Conservation (phyloP, 2,113 vertebrate genomes). For the Struthidea cinerea region DNA sequence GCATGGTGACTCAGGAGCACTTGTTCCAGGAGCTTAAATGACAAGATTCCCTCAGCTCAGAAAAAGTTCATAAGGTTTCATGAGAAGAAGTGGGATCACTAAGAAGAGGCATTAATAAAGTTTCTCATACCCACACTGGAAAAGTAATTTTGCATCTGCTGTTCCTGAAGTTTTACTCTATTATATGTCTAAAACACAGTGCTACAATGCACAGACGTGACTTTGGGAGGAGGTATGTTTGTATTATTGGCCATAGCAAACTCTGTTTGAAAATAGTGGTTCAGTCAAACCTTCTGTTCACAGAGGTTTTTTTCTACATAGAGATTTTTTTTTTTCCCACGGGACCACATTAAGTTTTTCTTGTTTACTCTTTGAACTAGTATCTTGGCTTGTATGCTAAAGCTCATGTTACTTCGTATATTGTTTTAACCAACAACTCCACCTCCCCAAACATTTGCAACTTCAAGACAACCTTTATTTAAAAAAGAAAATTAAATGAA, state of each 20-base stretch:
- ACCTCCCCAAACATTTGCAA: neutral
- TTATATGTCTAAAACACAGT: neutral
- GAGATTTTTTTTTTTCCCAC: neutral
- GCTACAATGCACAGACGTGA: neutral
- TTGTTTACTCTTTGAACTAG: neutral
- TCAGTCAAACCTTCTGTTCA: neutral
- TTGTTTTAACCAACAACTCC: neutral
- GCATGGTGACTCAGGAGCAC: neutral
- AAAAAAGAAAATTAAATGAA: neutral
- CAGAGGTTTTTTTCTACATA: neutral
- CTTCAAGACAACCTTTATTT: neutral
- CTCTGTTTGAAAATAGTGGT: neutral
- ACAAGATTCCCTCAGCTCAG: neutral
- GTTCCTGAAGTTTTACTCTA: neutral
- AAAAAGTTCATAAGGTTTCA: neutral
- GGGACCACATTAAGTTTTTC: neutral
- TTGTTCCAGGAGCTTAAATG: neutral
- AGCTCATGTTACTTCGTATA: neutral
- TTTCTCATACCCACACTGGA: neutral
- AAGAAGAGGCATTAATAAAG: neutral
- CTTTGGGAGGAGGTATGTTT: neutral
- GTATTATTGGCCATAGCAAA: neutral
- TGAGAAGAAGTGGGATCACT: neutral
- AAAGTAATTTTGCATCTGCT: neutral
- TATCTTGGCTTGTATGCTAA: neutral